Conservation (phyloP, 2,113 vertebrate species). For the Scomber scombrus region DNA sequence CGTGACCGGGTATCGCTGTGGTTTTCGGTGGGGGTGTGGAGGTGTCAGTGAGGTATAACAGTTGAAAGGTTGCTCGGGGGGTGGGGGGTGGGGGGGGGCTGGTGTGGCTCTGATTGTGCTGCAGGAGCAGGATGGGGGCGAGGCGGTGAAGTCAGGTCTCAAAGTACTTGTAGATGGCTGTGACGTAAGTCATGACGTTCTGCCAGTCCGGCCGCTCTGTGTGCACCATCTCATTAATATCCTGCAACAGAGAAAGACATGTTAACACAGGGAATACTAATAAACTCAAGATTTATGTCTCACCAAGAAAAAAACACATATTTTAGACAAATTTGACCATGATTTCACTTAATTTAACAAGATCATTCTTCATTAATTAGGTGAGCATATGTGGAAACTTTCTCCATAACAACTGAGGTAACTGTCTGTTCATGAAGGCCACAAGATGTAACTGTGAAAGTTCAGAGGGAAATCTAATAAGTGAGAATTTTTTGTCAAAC, state of each 20-base stretch:
- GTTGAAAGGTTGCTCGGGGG: constrained; percentile 30
- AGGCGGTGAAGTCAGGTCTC: constrained; percentile 89
- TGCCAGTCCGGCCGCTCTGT: constrained; percentile 97
- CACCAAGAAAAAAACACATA: not conserved
- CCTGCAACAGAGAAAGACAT: constrained; percentile 78
- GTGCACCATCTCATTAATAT: constrained; percentile 96
- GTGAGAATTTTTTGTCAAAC: too few species aligned
- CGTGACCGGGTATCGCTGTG: constrained; percentile 24
- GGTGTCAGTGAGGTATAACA: constrained; percentile 60
- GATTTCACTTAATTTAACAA: too few species aligned
- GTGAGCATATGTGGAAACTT: not conserved
- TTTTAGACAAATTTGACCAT: not conserved
- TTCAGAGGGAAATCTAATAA: too few species aligned
- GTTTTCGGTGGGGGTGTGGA: not conserved
- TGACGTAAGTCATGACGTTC: constrained; percentile 97
- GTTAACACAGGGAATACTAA: not conserved
- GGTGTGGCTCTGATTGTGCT: constrained; percentile 49
- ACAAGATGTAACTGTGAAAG: too few species aligned
- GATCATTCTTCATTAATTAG: not conserved
- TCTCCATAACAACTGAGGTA: too few species aligned
- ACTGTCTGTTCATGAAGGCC: too few species aligned
- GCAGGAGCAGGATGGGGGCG: constrained; percentile 10
- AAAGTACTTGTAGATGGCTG: constrained; percentile 98
- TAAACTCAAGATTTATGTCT: not conserved
- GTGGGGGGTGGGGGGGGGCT: constrained; percentile 29